Conservation (phyloP, 2,113 vertebrate genomes). For the Rhipidura dahli region DNA sequence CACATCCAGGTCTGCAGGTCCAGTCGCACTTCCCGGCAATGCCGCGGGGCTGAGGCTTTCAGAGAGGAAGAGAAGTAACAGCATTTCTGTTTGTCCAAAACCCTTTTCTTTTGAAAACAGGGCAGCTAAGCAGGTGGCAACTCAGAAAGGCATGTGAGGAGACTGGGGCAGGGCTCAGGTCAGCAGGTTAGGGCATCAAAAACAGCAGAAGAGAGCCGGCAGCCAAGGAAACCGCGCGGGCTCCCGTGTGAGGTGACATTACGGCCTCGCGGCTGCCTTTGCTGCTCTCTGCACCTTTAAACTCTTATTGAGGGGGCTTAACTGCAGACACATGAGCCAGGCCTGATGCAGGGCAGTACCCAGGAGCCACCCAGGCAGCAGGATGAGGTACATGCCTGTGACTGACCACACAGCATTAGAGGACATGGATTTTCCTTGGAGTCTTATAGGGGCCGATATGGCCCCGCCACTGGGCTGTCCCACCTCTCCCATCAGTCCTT, state of each 20-base stretch:
- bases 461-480: neutral
- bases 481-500: neutral
- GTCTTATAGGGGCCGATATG: rapidly evolving
- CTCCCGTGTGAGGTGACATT: neutral
- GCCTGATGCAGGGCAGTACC: rapidly evolving
- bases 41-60: neutral
- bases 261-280: neutral
- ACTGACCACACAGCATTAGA: neutral
- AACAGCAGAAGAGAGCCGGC: neutral
- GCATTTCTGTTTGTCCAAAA: neutral
- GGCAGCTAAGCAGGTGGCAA: neutral
- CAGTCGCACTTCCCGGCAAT: neutral
- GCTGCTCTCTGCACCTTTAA: constrained; percentile 1
- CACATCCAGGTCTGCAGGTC: neutral
- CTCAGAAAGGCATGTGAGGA: neutral
- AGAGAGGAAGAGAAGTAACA: neutral
- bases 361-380: neutral
- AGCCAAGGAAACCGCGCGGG: neutral
- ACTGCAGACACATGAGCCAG: neutral
- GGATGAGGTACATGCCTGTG: too few relatives aligned
- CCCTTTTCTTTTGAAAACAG: neutral
- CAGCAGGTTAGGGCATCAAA: constrained; percentile 37
- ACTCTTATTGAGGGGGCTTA: neutral
- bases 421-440: neutral
- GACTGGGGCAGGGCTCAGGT: neutral